Conservation (phyloP, 2,888 invertebrate genomes). For the Amblyjoppa proteus region DNA sequence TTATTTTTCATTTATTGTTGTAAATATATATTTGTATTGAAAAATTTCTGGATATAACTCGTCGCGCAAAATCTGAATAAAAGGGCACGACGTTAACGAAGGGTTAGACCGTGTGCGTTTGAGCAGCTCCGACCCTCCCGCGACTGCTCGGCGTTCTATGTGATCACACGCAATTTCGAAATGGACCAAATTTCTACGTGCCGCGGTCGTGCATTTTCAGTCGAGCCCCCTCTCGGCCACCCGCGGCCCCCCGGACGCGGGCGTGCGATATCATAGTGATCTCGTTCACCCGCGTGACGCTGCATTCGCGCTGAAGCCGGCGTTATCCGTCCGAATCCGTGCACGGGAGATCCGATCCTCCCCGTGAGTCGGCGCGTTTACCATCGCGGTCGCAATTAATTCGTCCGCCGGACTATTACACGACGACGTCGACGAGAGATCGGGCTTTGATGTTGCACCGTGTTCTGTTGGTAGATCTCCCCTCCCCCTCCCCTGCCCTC, state of each 20-base stretch:
- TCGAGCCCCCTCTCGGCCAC: neutral
- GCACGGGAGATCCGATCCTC: neutral
- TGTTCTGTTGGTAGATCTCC: neutral
- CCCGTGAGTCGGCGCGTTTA: slow-evolving; percentile 8
- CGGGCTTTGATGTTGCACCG: slow-evolving; percentile 58
- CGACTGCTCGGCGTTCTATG: neutral
- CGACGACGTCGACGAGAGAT: slow-evolving; percentile 30
- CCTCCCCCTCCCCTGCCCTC: too few relatives aligned
- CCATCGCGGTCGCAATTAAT: slow-evolving; percentile 51
- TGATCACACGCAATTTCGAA: slow-evolving; percentile 56
- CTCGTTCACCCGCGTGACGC: slow-evolving; percentile 19
- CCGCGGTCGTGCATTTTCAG: slow-evolving; percentile 29
- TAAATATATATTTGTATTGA: slow-evolving; percentile 29
- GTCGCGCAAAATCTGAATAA: slow-evolving; percentile 28
- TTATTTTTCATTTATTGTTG: neutral
- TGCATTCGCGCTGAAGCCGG: neutral
- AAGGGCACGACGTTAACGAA: slow-evolving; percentile 26
- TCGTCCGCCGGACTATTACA: slow-evolving; percentile 37
- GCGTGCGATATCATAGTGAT: slow-evolving; percentile 48
- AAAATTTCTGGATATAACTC: neutral
- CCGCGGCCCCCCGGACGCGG: neutral
- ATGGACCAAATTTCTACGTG: slow-evolving; percentile 53
- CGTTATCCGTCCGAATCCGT: neutral
- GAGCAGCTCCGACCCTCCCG: neutral
- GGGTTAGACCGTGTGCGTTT: neutral